Evolutionary conservation across 2,113 vertebrate species (phyloP), one percentile per base, ranked within the genome.

Genomic region (Hippopotamus amphibius): DNA sequence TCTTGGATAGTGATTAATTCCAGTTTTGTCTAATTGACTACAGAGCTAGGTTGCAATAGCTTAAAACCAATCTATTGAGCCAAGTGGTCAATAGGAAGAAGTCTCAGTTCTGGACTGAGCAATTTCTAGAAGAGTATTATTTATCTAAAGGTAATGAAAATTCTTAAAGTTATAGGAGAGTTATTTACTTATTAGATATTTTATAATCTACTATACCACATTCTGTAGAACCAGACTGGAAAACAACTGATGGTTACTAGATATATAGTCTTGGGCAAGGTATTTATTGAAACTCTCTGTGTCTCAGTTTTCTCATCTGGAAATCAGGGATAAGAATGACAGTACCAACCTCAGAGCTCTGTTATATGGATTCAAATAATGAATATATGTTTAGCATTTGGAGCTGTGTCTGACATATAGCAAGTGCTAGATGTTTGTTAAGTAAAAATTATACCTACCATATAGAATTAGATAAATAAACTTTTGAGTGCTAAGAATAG

Each of bases 361-460:
- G 21, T 37, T n/a, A 76, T 37, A 26, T n/a, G 7, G 5, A 72
- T 89, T 85, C 88, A 95, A 96, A 65, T 55, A 83, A 97, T 82
- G 57, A 59, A 22, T 77, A 24, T 26, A 6, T 71, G 7, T 59
- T 83, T 83, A 46, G 53, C 43, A 77, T 77, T 86, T 87, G 41
- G 37, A 80, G 41, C 71, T 71, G 41, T 81, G 33, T 53, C 22
- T 87, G 53, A 26, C 22, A 72, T 50, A 37, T 37, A 74, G 55
- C 19, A 80, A 69, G 2, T 50, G 5, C 16, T 77, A 37, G 82
- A 41, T 26, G 13, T 63, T 59, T 87, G 30, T 63, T 50, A 77
- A 55, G 76, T 86, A 76, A 96, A 87, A 94, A 88, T 68, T 1
- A 5, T 76, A 55, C 12, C 22, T 21, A 48, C 14, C 10, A 33